Evolutionary conservation across 1,140 invertebrate genomes (phyloP).

Genomic region (Saccostrea cuccullata): DNA sequence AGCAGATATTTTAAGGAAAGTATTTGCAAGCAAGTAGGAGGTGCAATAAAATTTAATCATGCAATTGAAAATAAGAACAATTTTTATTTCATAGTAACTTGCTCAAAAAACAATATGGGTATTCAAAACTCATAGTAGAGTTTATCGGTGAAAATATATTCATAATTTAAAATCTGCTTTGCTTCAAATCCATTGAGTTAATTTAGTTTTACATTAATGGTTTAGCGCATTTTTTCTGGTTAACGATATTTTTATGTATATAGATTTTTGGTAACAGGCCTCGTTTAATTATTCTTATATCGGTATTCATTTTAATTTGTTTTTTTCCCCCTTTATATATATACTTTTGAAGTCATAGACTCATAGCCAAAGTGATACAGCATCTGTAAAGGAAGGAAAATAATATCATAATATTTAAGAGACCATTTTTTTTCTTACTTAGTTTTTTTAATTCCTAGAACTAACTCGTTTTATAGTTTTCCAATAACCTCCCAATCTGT

Average conservation of each 20-base stretch:
- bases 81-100: too few species aligned
- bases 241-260: slow-evolving; percentile 19
- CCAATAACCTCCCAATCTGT: background rate
- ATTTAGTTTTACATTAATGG: background rate
- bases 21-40: too few species aligned
- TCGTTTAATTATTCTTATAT: slow-evolving; percentile 30
- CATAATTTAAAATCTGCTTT: background rate
- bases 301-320: background rate
- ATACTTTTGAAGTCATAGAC: slow-evolving; percentile 19
- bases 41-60: too few species aligned
- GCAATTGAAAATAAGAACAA: too few species aligned
- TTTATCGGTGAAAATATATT: too few species aligned
- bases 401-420: background rate
- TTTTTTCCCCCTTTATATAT: background rate
- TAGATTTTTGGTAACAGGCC: slow-evolving; percentile 33
- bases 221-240: background rate
- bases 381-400: background rate
- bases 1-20: too few species aligned
- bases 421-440: background rate
- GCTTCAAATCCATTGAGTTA: background rate
- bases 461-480: background rate
- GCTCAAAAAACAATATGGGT: too few species aligned
- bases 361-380: slow-evolving; percentile 10
- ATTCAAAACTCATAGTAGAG: too few species aligned
- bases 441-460: background rate